Base-by-base conservation (phyloP, 2,113 vertebrate species). In the Choloepus hoffmanni region DNA sequence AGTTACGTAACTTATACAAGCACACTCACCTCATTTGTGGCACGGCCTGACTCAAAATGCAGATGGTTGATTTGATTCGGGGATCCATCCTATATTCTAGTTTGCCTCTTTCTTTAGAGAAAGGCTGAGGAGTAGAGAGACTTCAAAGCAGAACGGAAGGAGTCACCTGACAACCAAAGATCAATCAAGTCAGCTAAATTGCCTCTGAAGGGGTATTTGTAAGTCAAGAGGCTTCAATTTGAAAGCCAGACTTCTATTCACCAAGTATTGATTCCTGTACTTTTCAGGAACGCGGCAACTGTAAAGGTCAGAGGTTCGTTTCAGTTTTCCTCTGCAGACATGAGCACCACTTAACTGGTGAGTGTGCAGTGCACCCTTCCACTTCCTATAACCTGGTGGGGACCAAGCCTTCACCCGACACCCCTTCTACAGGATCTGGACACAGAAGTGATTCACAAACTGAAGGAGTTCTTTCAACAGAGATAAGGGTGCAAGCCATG, bases 261-360 rank as follows among this genome's bases (percentile, higher is more conserved):
- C 45, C 2, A 28, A 40, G 26, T 94, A 94, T 90, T 86, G 96
- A 94, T 95, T 83, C 93, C 55, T 86, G 62, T 11, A 83, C 86
- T 96, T 94, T 96, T 89, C 63, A 86, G 92, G 89, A 92, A 89
- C 40, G n/a, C 50, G 40, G 79, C 43, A 24, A 77, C 62, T 50
- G 26, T n/a, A 15, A 26, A 74, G 81, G 88, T 14, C 82, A 73
- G 65, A 63, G n/a, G 78, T 48, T 14, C 40, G 15, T 48, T 70
- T 85, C 40, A 21, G 36, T 88, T 92, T 77, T 92, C 76, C 76
- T 81, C 16, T n/a, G 40, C 45, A 77, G 45, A 82, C 2, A 1
- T 43, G 73, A 74, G 16, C 6, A 62, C 15, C n/a, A 30, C 74
- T 94, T 58, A 92, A n/a, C 24, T 76, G 13, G 2, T 16, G 40